Percentiles rank a stretch among this genome's conserved stretches.
phyloP scores from a whole-genome alignment of 1,140 invertebrate genomes.

The Chironomus striatipennis region DNA sequence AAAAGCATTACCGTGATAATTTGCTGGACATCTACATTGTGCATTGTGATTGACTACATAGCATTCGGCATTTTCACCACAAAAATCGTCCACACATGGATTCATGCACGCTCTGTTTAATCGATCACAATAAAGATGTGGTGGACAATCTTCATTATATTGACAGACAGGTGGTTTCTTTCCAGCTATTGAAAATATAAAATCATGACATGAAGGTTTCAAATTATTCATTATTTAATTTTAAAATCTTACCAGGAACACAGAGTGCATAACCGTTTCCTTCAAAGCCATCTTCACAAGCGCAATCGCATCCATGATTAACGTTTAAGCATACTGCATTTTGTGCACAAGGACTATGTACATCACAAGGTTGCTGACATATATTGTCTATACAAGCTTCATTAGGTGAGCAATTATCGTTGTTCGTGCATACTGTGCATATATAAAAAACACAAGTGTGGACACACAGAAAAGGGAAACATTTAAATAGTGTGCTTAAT shows the following conservation, averaged over 20 bases:
- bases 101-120: constrained; percentile 73
- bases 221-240: background rate
- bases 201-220: too few species aligned
- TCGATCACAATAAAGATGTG: constrained; percentile 68
- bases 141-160: constrained; percentile 82
- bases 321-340: constrained; percentile 81
- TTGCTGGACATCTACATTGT: constrained; percentile 66
- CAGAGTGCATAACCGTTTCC: constrained; percentile 77
- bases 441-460: constrained; percentile 28
- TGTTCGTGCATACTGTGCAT: constrained; percentile 56
- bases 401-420: constrained; percentile 69
- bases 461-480: constrained; percentile 27
- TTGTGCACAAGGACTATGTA: constrained; percentile 70
- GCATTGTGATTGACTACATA: constrained; percentile 64
- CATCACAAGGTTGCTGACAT: constrained; percentile 73
- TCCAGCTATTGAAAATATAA: constrained; percentile 38
- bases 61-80: constrained; percentile 77
- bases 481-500: too few species aligned
- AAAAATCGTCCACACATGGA: constrained; percentile 72
- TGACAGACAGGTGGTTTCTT: constrained; percentile 66
- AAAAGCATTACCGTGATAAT: constrained; percentile 71
- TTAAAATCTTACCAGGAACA: constrained; percentile 54
- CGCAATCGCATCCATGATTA: constrained; percentile 78
- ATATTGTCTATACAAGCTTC: constrained; percentile 71
- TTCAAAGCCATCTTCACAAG: constrained; percentile 72